Conservation (phyloP, 2,888 invertebrate species). For the Beris chalybata region DNA sequence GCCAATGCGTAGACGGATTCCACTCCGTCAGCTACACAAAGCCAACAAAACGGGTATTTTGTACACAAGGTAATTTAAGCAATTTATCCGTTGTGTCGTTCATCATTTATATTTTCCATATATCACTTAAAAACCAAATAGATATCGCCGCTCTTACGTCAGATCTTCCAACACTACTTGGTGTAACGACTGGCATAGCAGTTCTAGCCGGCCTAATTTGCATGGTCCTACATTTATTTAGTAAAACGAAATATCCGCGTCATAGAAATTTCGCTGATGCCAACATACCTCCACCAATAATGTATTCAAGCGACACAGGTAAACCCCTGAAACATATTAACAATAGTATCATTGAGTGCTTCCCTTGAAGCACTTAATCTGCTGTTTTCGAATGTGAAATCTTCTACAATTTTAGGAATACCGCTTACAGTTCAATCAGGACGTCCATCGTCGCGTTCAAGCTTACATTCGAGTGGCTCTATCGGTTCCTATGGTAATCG, state of each 20-base stretch:
- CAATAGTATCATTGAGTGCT: neutral
- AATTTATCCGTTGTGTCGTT: neutral
- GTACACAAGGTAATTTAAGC: slow-evolving; percentile 72
- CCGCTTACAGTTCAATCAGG: slow-evolving; percentile 65
- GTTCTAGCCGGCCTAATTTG: slow-evolving; percentile 84
- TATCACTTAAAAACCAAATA: slow-evolving; percentile 48
- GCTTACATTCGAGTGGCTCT: slow-evolving; percentile 62
- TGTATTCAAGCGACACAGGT: slow-evolving; percentile 87
- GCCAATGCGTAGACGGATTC: slow-evolving; percentile 82
- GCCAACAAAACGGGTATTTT: slow-evolving; percentile 76
- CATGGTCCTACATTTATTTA: slow-evolving; percentile 84
- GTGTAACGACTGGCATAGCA: slow-evolving; percentile 83
- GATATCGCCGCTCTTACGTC: slow-evolving; percentile 81
- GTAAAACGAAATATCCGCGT: slow-evolving; percentile 62
- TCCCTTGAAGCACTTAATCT: neutral
- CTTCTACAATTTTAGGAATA: slow-evolving; percentile 57
- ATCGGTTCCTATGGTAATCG: slow-evolving; percentile 59
- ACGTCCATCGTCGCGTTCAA: slow-evolving; percentile 63
- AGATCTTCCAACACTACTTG: slow-evolving; percentile 83
- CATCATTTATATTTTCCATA: neutral
- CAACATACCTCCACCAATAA: slow-evolving; percentile 78
- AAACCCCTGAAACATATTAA: slow-evolving; percentile 41
- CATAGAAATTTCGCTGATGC: slow-evolving; percentile 82
- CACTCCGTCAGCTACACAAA: slow-evolving; percentile 78
- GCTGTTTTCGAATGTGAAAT: slow-evolving; percentile 17